Evolutionary conservation across 2,888 invertebrate species (phyloP), one percentile per base, ranked within the genome.

Genomic region (Eristalinus aeneus): DNA sequence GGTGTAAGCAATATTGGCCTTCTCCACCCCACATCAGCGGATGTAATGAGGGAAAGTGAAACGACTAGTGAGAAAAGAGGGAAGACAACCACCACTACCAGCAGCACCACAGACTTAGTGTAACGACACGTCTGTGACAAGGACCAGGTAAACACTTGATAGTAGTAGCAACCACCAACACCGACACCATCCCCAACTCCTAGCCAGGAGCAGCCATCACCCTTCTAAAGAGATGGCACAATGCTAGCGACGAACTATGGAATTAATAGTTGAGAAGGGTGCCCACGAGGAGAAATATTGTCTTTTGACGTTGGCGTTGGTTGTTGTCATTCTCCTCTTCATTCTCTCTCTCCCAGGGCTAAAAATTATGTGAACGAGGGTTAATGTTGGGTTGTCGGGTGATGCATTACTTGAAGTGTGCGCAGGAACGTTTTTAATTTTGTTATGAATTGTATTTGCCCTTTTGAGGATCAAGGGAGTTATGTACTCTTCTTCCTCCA

Each of bases 71-170:
- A 20, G 8, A 67, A 71, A 56, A 78, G 73, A 46, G 46, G 46
- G 46, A 46, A 46, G 16, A 39, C 39, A 56, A 56, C 56, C 22
- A 23, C 11, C 39, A 39, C 39, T 2, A 39, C 2, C 11, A 39
- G 3, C 11, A n/a, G 10, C 10, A 61, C 39, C 69, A 56, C 16
- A 46, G 79, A 78, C 54, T 83, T 36, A 79, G 74, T 79, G 75
- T 79, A 79, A 84, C 69, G 71, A 84, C 75, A 75, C 76, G 72
- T 80, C 72, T 81, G 61, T 85, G 79, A 72, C 80, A 79, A 76
- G 80, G 67, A 79, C 74, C 80, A 85, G 81, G 73, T 85, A 85
- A 85, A 81, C 75, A 81, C 85, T 85, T 85, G 80, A 68, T 22
- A n/a, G 67, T 68, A 63, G 75, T 53, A 69, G 74, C 69, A 46